phyloP scores from a whole-genome alignment of 1,140 invertebrate species.

The Eurosta solidaginis region DNA sequence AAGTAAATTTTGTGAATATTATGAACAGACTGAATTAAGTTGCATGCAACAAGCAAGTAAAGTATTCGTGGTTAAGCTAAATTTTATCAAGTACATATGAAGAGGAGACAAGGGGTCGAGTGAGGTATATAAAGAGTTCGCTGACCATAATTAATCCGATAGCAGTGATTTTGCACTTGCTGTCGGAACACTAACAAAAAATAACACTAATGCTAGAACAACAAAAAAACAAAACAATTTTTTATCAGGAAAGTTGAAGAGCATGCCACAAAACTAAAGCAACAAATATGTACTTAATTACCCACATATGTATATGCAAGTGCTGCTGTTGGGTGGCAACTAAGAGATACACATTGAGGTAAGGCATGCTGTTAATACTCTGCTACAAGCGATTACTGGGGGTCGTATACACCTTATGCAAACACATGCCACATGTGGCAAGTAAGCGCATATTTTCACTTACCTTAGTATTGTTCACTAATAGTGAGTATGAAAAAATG shows the following conservation, averaged over 20 bases:
- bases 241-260: background rate
- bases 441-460: constrained; percentile 6
- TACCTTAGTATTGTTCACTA: constrained; percentile 17
- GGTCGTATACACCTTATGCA: constrained; percentile 2
- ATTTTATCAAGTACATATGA: background rate
- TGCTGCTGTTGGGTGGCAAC: constrained; percentile 37
- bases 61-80: background rate
- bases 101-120: no score
- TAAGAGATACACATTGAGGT: background rate
- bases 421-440: constrained; percentile 18
- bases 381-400: background rate
- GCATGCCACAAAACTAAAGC: constrained; percentile 11
- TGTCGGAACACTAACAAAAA: background rate
- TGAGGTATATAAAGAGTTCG: background rate
- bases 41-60: constrained; percentile 5
- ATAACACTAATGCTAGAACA: background rate
- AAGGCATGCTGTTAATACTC: background rate
- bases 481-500: constrained; percentile 12
- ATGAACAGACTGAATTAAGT: background rate
- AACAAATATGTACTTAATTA: constrained; percentile 52
- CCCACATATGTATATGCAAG: constrained; percentile 49
- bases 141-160: constrained; percentile 29
- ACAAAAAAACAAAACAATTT: background rate
- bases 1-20: background rate
- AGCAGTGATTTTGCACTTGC: constrained; percentile 33